Conservation (phyloP, 1,140 invertebrate genomes). For the Tachypleus tridentatus region DNA sequence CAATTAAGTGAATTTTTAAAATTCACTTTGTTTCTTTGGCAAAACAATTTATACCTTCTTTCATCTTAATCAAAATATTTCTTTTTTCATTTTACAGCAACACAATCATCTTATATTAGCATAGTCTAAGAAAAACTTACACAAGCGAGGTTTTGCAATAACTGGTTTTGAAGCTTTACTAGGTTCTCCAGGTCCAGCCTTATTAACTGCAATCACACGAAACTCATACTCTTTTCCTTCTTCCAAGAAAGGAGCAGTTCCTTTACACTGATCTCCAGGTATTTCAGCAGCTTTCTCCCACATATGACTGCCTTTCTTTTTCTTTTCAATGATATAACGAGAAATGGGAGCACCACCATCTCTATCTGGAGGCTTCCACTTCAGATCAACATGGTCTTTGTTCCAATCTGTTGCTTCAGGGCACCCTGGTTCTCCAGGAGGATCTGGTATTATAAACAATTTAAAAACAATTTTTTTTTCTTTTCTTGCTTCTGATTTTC, state of each 20-base stretch:
- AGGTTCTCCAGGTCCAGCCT: conserved; percentile 81
- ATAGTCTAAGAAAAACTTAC: conserved; percentile 21
- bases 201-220: conserved; percentile 86
- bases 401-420: conserved; percentile 88
- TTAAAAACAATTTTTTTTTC: background rate
- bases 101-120: conserved; percentile 26
- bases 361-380: conserved; percentile 80
- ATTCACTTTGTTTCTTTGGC: conserved; percentile 15
- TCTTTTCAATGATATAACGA: conserved; percentile 85
- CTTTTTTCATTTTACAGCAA: background rate
- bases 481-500: too few species aligned
- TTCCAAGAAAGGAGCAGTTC: conserved; percentile 68
- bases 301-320: conserved; percentile 35
- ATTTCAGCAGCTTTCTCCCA: conserved; percentile 84
- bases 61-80: background rate
- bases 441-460: conserved; percentile 44
- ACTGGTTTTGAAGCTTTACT: conserved; percentile 39
- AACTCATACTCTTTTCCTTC: conserved; percentile 98
- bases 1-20: conserved; percentile 30
- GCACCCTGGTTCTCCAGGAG: conserved; percentile 77
- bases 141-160: conserved; percentile 38
- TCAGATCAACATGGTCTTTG: conserved; percentile 78
- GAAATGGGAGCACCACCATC: conserved; percentile 89
- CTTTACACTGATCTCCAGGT: conserved; percentile 52
- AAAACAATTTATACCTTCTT: background rate